Evolutionary conservation across 2,888 invertebrate genomes (phyloP).

Genomic region (Philereme transversata): DNA sequence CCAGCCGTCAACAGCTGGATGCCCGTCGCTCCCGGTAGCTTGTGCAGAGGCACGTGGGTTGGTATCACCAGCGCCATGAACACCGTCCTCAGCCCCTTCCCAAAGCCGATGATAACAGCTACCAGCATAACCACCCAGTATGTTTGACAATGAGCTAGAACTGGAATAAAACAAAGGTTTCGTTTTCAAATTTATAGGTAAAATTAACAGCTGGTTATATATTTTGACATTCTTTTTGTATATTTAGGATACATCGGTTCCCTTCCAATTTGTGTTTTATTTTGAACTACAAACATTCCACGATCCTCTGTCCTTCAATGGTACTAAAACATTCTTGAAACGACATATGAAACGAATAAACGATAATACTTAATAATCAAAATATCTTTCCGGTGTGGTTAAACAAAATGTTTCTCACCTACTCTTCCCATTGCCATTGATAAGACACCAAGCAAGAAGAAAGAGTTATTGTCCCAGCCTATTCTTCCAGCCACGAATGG

Average conservation of each 20-base stretch:
- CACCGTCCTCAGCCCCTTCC: slow-evolving; percentile 88
- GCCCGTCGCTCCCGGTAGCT: slow-evolving; percentile 88
- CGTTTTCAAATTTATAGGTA: too few relatives aligned
- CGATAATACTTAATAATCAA: background rate
- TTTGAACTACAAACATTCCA: too few relatives aligned
- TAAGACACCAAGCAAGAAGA: slow-evolving; percentile 87
- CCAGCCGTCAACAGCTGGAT: slow-evolving; percentile 88
- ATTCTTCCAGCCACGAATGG: slow-evolving; percentile 88
- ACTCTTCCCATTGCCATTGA: slow-evolving; percentile 87
- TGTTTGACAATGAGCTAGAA: slow-evolving; percentile 85
- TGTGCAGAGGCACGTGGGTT: slow-evolving; percentile 87
- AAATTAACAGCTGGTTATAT: too few relatives aligned
- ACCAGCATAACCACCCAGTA: slow-evolving; percentile 82
- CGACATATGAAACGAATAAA: too few relatives aligned
- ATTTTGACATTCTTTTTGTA: too few relatives aligned
- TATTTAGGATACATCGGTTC: too few relatives aligned
- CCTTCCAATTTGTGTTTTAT: too few relatives aligned
- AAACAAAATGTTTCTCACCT: slow-evolving; percentile 55
- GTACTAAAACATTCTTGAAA: too few relatives aligned
- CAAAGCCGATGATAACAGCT: slow-evolving; percentile 87
- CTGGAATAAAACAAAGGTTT: slow-evolving; percentile 51
- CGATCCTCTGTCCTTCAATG: too few relatives aligned
- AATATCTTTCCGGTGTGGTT: background rate
- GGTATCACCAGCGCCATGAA: slow-evolving; percentile 90
- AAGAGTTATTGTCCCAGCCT: slow-evolving; percentile 88